phyloP scores from a whole-genome alignment of 2,888 invertebrate genomes.

The Agrilus biguttatus region DNA sequence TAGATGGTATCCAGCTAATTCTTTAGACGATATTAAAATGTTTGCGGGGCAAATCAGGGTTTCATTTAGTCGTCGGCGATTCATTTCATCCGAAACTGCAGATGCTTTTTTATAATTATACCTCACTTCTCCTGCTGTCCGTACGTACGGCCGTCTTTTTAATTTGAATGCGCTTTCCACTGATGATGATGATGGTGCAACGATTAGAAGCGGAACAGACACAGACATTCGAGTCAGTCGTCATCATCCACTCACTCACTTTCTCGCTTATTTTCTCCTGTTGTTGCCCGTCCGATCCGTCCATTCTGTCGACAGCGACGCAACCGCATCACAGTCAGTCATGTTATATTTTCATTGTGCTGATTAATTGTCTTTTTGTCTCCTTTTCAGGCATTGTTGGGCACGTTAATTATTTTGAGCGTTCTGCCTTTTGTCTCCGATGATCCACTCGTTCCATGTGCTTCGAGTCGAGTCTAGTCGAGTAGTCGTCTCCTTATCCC shows the following conservation, averaged over 20 bases:
- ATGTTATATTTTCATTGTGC: conserved; percentile 12
- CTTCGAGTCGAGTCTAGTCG: not conserved
- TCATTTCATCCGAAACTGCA: conserved; percentile 1
- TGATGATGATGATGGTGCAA: conserved; percentile 6
- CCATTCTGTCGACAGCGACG: no score
- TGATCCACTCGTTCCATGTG: not conserved
- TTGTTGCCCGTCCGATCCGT: no score
- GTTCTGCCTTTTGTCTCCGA: not conserved
- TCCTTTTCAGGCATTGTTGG: conserved; percentile 8
- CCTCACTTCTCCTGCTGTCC: conserved; percentile 9
- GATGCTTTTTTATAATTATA: conserved; percentile 13
- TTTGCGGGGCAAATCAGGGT: no score
- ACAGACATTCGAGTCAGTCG: no score
- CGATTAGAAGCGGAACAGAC: no score
- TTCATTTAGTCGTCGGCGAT: no score
- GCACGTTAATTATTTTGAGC: conserved; percentile 8
- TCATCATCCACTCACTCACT: conserved; percentile 9
- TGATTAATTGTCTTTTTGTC: conserved; percentile 11
- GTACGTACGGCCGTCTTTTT: conserved; percentile 23
- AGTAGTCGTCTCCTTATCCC: no score
- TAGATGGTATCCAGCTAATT: no score
- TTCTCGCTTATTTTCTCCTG: conserved; percentile 9
- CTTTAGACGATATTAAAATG: no score
- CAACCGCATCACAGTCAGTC: conserved; percentile 8
- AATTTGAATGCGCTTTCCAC: conserved; percentile 22